A percentile compares a stretch with the other conserved stretches of the same genome.
Evolutionary conservation across 2,888 invertebrate species (phyloP).

Genomic region (Napeogenes sylphis): DNA sequence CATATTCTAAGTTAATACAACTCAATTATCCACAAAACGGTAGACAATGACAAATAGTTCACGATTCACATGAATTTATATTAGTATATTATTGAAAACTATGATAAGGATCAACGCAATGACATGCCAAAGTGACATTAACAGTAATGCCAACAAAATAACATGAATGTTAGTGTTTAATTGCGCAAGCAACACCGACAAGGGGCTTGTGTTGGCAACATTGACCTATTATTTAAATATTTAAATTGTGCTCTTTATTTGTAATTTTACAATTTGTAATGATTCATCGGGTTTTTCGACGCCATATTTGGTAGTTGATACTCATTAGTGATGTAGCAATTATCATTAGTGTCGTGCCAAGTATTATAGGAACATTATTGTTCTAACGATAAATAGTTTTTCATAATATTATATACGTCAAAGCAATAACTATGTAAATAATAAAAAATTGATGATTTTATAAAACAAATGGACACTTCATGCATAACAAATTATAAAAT

Average conservation of each 20-base stretch:
- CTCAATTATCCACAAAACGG: constrained; percentile 32
- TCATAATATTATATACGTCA: too few relatives aligned
- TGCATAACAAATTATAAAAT: constrained; percentile 31
- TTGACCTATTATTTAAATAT: constrained; percentile 20
- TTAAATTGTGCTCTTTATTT: constrained; percentile 2
- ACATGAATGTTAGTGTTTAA: constrained; percentile 56
- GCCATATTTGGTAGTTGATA: neutral
- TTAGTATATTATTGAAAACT: constrained; percentile 51
- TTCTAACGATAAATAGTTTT: too few relatives aligned
- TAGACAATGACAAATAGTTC: constrained; percentile 37
- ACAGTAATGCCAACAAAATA: constrained; percentile 70
- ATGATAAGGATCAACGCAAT: constrained; percentile 52
- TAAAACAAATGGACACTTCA: constrained; percentile 23
- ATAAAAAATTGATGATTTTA: constrained; percentile 8
- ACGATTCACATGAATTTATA: constrained; percentile 49
- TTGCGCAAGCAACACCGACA: constrained; percentile 59
- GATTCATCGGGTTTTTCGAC: constrained; percentile 6
- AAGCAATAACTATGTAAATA: neutral
- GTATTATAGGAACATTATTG: too few relatives aligned
- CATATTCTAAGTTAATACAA: constrained; percentile 22
- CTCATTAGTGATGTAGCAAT: too few relatives aligned
- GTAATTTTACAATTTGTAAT: constrained; percentile 6
- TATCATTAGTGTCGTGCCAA: too few relatives aligned
- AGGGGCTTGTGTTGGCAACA: constrained; percentile 26
- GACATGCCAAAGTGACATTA: constrained; percentile 75